Evolutionary conservation across 2,888 invertebrate species (phyloP).

Genomic region (Anorthoa munda): DNA sequence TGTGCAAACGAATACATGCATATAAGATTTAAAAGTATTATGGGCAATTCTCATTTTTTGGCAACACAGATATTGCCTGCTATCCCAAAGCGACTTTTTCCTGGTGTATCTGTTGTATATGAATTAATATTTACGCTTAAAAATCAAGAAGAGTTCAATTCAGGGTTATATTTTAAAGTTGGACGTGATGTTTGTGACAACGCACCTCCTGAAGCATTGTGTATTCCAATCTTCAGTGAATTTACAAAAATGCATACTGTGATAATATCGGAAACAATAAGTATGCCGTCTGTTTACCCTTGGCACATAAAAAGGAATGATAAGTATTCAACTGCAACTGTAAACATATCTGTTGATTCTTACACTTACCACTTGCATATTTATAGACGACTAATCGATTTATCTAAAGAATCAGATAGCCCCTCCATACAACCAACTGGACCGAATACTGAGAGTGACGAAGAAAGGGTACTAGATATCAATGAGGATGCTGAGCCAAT

Average conservation of each 20-base stretch:
- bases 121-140: conserved; percentile 76
- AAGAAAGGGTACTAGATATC: conserved; percentile 55
- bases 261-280: conserved; percentile 72
- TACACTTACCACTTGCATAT: conserved; percentile 77
- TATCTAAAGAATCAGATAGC: conserved; percentile 60
- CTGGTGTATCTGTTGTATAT: conserved; percentile 77
- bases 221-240: conserved; percentile 75
- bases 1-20: conserved; percentile 72
- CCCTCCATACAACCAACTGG: conserved; percentile 69
- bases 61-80: conserved; percentile 73
- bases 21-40: conserved; percentile 76
- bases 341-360: conserved; percentile 73
- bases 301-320: conserved; percentile 78
- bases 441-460: conserved; percentile 71
- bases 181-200: conserved; percentile 68
- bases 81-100: conserved; percentile 76
- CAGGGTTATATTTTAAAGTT: conserved; percentile 78
- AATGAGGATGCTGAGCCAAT: conserved; percentile 12
- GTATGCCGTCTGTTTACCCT: conserved; percentile 77
- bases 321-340: conserved; percentile 72
- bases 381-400: conserved; percentile 71
- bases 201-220: conserved; percentile 71
- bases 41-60: conserved; percentile 74
- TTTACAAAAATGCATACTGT: conserved; percentile 67
- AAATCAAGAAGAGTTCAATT: conserved; percentile 70